Conservation (phyloP, 1,140 invertebrate species). For the Magallana angulata region DNA sequence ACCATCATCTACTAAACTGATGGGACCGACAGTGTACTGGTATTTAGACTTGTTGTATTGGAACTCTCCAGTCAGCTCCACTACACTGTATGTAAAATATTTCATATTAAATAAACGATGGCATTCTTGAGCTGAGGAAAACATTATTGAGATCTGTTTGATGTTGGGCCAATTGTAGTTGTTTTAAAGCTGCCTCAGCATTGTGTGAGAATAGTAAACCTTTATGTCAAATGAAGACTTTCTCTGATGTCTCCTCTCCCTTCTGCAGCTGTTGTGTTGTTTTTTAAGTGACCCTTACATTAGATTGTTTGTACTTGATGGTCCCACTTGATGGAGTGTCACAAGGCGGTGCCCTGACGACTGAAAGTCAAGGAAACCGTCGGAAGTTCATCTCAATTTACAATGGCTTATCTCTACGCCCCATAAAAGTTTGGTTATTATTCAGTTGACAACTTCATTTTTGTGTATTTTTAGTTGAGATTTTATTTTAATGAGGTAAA, state of each 20-base stretch:
- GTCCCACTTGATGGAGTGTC: neutral
- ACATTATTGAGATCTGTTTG: no score
- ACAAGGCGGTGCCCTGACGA: neutral
- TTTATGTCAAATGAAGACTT: no score
- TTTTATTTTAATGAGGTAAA: no score
- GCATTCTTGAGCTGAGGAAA: no score
- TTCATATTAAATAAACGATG: no score
- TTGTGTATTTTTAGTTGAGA: neutral
- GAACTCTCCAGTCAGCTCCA: no score
- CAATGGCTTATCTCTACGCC: neutral
- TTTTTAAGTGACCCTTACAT: neutral
- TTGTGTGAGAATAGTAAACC: no score
- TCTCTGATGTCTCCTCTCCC: neutral
- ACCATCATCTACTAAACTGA: neutral
- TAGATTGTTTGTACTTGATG: neutral
- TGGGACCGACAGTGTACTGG: neutral
- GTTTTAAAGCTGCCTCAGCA: no score
- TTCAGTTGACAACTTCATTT: neutral
- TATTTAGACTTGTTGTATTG: no score
- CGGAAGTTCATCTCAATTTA: conserved; percentile 28
- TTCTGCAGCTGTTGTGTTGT: neutral
- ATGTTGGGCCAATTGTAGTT: no score
- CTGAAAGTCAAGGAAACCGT: neutral
- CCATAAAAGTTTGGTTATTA: neutral
- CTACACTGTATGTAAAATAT: no score